These are phyloP conservation scores for Drosophila limbata DNA, from an alignment of 2,888 invertebrate species.

Conservation along the genomic window DNA sequence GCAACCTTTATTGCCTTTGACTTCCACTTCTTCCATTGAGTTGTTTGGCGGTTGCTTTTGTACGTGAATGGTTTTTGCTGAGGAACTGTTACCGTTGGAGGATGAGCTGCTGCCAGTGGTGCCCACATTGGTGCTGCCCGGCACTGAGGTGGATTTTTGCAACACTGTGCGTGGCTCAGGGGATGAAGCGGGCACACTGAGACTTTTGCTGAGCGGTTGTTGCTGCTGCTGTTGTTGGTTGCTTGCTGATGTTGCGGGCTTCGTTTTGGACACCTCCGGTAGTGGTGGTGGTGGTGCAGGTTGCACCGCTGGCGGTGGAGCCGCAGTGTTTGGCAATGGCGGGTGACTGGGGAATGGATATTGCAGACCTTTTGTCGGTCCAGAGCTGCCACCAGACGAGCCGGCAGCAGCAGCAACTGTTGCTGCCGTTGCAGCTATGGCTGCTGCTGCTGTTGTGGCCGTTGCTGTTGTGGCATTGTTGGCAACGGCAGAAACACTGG, in stretches of 20 bases:
- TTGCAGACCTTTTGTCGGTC: constrained; percentile 86
- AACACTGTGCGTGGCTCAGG: constrained; percentile 57
- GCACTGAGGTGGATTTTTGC: constrained; percentile 84
- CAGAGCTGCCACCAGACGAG: constrained; percentile 40
- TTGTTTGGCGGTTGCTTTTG: constrained; percentile 65
- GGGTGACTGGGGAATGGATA: constrained; percentile 93
- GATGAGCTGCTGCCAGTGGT: constrained; percentile 65
- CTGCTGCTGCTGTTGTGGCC: constrained; percentile 13
- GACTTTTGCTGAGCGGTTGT: constrained; percentile 82
- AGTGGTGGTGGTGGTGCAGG: constrained; percentile 75
- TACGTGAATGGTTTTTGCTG: constrained; percentile 59
- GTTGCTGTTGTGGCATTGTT: constrained; percentile 4
- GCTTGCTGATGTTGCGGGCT: constrained; percentile 32
- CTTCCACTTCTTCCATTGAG: constrained; percentile 50
- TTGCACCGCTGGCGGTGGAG: constrained; percentile 77
- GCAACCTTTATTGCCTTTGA: constrained; percentile 48
- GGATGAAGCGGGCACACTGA: constrained; percentile 79
- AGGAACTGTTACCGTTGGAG: constrained; percentile 83
- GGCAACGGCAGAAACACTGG: constrained; percentile 29
- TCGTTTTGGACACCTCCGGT: constrained; percentile 55
- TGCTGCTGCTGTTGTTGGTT: constrained; percentile 38
- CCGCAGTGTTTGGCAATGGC: constrained; percentile 86
- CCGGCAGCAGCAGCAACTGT: constrained; percentile 13
- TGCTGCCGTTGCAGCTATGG: constrained; percentile 22
- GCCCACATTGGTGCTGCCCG: constrained; percentile 85